Evolutionary conservation across 2,797 vertebrate species (phyloP).

Genomic region (Uromys caudimaculatus): DNA sequence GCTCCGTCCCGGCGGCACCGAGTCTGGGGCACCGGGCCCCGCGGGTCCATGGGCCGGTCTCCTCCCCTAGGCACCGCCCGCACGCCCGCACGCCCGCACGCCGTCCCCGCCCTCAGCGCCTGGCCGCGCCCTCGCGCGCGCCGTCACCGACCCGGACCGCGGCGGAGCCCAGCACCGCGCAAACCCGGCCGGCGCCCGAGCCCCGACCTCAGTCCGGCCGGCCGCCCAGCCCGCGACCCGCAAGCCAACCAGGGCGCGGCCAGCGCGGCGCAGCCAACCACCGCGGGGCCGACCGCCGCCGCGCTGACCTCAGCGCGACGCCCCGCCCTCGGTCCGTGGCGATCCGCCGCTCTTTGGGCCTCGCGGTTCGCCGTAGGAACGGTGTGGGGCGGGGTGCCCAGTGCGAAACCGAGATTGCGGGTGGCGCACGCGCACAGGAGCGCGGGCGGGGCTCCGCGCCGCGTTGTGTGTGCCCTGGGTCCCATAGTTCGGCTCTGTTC

Average conservation of each 20-base stretch:
- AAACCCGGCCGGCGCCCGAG: slow-evolving; percentile 83
- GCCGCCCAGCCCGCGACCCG: slow-evolving; percentile 79
- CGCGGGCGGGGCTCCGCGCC: not conserved
- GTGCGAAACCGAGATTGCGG: slow-evolving; percentile 66
- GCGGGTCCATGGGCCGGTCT: slow-evolving; percentile 80
- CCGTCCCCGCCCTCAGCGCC: slow-evolving; percentile 59
- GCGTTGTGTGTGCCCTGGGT: not conserved
- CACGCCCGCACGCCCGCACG: slow-evolving; percentile 70
- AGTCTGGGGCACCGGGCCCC: slow-evolving; percentile 78
- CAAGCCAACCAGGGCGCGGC: slow-evolving; percentile 76
- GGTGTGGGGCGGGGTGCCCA: not conserved
- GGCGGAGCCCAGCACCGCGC: slow-evolving; percentile 76
- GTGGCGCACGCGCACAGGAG: slow-evolving; percentile 41
- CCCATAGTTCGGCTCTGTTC: not conserved
- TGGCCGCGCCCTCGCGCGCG: slow-evolving; percentile 61
- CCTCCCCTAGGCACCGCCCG: slow-evolving; percentile 73
- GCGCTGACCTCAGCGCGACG: slow-evolving; percentile 81
- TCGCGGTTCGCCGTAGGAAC: slow-evolving; percentile 76
- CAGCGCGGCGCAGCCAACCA: slow-evolving; percentile 75
- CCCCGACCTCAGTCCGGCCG: slow-evolving; percentile 77
- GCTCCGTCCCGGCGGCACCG: slow-evolving; percentile 69
- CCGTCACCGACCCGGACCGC: slow-evolving; percentile 44
- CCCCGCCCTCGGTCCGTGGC: slow-evolving; percentile 69
- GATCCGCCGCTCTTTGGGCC: slow-evolving; percentile 40
- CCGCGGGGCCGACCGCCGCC: slow-evolving; percentile 63